Evolutionary conservation across 2,888 invertebrate species (phyloP), one percentile per base, ranked within the genome.

Genomic region (Dyspetes luteomarginatus): DNA sequence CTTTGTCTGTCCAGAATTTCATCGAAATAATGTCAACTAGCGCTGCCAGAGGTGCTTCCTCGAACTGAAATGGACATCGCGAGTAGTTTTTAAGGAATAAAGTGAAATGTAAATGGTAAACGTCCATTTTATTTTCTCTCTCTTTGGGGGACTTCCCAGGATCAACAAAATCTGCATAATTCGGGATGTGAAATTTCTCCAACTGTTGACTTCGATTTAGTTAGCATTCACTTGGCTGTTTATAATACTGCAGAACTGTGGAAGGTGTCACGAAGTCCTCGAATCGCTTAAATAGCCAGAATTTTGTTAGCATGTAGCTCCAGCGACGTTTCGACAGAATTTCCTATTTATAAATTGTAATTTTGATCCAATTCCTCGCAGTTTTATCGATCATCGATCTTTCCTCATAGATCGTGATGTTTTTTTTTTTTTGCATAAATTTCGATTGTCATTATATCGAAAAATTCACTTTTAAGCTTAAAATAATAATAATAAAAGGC

Each of bases 81-180:
- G n/a, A n/a, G n/a, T n/a, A n/a, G n/a, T n/a, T n/a, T n/a, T n/a
- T n/a, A n/a, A n/a, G n/a, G n/a, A n/a, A n/a, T n/a, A n/a, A n/a
- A n/a, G n/a, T 52, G 56, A 30, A 67, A 56, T 56, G 58, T 28
- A 75, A 67, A 75, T 56, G 48, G 15, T 67, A 17, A 30, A 56
- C 30, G 9, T 15, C 26, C 5, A 4, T 15, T 9, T 43, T 26
- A 15, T 43, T 43, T 9, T 19, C 30, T 19, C 26, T 60, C 5
- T 78, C 62, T 43, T n/a, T 4, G 9, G 0, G 43, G n/a, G n/a
- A n/a, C n/a, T n/a, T n/a, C n/a, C n/a, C 36, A 30, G 26, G 28
- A 55, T 56, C 43, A 19, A 4, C 7, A 22, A 12, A 81, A 88
- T 89, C 86, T 88, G 87, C 87, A 90, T 89, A 89, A 89, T 89